phyloP scores from a whole-genome alignment of 2,888 invertebrate genomes.

The Drosophila mimetica region DNA sequence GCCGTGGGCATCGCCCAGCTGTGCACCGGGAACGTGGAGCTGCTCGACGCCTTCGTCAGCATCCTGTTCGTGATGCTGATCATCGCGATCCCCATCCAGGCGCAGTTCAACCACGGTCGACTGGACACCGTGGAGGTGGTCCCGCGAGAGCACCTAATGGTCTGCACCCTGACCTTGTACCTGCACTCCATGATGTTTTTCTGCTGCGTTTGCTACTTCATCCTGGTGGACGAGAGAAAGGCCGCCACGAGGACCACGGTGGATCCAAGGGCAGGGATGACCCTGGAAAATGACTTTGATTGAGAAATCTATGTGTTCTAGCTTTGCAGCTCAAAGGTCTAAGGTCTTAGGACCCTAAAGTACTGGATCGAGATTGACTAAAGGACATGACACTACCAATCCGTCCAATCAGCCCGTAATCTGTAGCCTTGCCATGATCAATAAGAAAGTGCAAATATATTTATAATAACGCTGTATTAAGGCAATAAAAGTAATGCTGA shows the following conservation, averaged over 20 bases:
- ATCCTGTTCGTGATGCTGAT: constrained; percentile 33
- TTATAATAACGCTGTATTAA: neutral
- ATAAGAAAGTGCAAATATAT: neutral
- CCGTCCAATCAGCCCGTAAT: neutral
- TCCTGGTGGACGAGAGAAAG: neutral
- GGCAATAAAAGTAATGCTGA: neutral
- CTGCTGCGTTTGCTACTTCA: constrained; percentile 31
- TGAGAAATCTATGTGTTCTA: neutral
- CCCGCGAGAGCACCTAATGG: constrained; percentile 18
- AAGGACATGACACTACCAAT: neutral
- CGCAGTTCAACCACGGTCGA: constrained; percentile 40
- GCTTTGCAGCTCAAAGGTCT: neutral
- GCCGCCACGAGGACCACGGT: neutral
- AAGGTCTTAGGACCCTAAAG: neutral
- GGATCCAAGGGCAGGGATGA: neutral
- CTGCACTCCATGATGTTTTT: constrained; percentile 32
- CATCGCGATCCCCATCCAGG: constrained; percentile 40
- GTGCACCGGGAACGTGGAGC: neutral
- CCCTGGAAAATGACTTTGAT: neutral
- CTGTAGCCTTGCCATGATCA: neutral
- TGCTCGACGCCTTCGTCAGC: constrained; percentile 19
- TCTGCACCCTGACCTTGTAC: constrained; percentile 33
- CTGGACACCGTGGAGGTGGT: constrained; percentile 11
- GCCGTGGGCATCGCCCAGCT: constrained; percentile 17
- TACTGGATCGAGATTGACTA: neutral